Base-by-base conservation (phyloP, 2,797 vertebrate species). In the Acanthurus tractus region DNA sequence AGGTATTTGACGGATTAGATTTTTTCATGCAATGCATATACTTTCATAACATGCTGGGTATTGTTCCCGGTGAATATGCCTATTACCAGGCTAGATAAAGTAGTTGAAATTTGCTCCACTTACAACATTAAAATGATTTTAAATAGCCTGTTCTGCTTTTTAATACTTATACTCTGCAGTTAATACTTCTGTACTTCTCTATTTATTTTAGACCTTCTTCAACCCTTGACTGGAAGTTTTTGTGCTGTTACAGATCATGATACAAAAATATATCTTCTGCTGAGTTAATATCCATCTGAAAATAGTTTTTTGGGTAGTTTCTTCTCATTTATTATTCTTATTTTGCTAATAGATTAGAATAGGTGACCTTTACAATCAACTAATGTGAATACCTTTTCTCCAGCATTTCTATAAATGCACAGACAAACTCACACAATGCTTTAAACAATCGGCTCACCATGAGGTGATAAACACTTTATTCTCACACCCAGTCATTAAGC, bases 401-500 rank as follows among this genome's bases (percentile, higher is more conserved):
- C 20, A 72, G 8, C 1, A 22, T 4, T 23, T 20, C 45, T 5
- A 8, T 11, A 56, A 49, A 17, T 29, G 23, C 5, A 18, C 12
- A 58, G 44, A 50, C 8, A 50, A 29, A 12, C 46, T 44, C 22
- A 46, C 25, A 63, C 23, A 53, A 7, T 40, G 42, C 50, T 20
- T 36, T 22, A 50, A 75, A 66, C 61, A 78, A 76, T 70, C 40
- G 68, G 20, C 36, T 11, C 44, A 0, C 18, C n/a, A 62, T 48
- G 14, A 42, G 40, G 44, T 61, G 25, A 58, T 80, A 25, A 82
- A 72, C 70, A 53, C 57, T 40, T 74, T 25, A 50, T 70, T 85
- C 34, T 59, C 63, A 79, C 55, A 48, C 36, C 54, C 25, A 71
- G 52, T 45, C 63, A 64, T 50, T 64, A 22, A 48, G 48, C 40